phyloP scores from a whole-genome alignment of 2,113 vertebrate genomes.

The Typhlomys cinereus region DNA sequence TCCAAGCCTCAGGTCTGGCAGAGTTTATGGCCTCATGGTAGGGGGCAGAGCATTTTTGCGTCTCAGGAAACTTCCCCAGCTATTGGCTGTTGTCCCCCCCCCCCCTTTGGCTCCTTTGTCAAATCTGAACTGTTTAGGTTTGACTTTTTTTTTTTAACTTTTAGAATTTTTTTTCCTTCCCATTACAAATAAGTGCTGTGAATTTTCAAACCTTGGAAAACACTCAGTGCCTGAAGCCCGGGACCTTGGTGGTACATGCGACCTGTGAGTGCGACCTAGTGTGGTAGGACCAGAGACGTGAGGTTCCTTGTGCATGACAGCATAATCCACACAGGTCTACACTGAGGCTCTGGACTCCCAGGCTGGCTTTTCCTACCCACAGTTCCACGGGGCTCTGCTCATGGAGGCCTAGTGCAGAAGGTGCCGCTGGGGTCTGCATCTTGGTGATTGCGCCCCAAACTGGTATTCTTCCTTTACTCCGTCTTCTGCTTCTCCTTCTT shows the following conservation, averaged over 20 bases:
- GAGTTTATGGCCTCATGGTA: slow-evolving; percentile 8
- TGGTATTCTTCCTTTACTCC: background rate
- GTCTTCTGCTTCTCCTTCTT: no score
- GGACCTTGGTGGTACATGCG: fast-evolving
- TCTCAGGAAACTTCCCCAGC: slow-evolving; percentile 35
- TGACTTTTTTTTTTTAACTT: slow-evolving; percentile 39
- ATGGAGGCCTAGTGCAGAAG: background rate
- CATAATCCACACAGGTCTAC: background rate
- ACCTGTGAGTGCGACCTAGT: background rate
- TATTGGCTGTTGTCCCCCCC: background rate
- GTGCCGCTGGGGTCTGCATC: background rate
- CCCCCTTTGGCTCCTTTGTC: slow-evolving; percentile 5
- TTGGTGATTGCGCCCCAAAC: fast-evolving
- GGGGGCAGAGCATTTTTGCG: slow-evolving; percentile 42
- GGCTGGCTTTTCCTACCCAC: background rate
- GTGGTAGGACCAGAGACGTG: background rate
- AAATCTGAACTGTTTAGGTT: background rate
- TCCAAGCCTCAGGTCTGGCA: slow-evolving; percentile 62
- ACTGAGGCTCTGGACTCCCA: background rate
- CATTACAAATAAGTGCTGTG: background rate
- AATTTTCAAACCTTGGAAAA: background rate
- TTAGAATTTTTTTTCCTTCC: background rate
- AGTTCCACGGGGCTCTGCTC: background rate
- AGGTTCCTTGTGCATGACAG: background rate
- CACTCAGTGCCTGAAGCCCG: background rate